phyloP scores from a whole-genome alignment of 2,113 vertebrate genomes.

The Microcebus murinus region DNA sequence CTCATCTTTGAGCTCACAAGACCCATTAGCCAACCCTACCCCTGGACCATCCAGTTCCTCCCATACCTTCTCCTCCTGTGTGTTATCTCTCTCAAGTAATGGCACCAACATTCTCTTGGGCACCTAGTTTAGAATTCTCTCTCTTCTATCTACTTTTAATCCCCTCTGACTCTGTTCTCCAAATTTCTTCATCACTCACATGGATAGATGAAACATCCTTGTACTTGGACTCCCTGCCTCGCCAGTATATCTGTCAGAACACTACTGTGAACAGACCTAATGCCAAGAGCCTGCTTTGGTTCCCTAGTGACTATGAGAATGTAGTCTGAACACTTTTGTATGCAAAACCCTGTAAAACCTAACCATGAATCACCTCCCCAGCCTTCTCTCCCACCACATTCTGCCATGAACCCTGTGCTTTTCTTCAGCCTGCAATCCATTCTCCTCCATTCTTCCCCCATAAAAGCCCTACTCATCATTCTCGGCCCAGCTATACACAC shows the following conservation, averaged over 20 bases:
- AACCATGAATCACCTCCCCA: background rate
- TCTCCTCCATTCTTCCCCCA: background rate
- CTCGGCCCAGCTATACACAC: background rate
- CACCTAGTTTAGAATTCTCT: background rate
- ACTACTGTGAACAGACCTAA: background rate
- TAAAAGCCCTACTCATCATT: background rate
- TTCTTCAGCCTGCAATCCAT: background rate
- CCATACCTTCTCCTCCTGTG: background rate
- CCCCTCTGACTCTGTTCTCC: background rate
- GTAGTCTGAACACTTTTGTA: background rate
- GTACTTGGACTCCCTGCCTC: background rate
- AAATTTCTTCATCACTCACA: background rate
- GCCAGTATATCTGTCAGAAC: background rate
- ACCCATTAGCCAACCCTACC: background rate
- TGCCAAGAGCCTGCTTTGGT: background rate
- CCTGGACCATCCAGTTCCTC: background rate
- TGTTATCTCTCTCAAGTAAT: background rate
- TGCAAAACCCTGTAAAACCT: background rate
- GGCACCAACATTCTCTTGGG: background rate
- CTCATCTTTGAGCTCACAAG: background rate
- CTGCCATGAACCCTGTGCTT: background rate
- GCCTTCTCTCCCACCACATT: background rate
- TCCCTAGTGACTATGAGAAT: background rate
- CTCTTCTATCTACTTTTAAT: background rate
- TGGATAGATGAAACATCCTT: background rate